Evolutionary conservation across 1,140 invertebrate genomes (phyloP), one percentile per base, ranked within the genome.

Genomic region (Diorhabda elongata): DNA sequence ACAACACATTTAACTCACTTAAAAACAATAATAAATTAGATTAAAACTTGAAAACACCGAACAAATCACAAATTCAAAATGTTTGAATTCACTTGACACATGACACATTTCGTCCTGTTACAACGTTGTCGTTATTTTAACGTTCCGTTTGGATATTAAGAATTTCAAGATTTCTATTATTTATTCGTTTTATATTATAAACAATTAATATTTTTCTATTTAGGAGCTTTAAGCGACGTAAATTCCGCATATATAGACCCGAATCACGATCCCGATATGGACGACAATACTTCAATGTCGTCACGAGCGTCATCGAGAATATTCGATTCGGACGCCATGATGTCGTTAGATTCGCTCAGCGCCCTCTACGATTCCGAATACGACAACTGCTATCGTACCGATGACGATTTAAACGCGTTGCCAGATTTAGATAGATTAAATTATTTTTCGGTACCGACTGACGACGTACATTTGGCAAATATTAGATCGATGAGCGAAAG

Each of bases 331-430:
- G 90, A 91, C 76, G 88, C 91, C 11, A 83, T 91, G 45, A 86
- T 93, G 69, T 91, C 89, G 64, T 81, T 92, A 41, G 92, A 93
- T 80, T 91, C 90, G 8, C 83, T 92, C 60, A 91, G 90, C 80
- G 89, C 90, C 61, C 87, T 92, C 69, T 95, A 94, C 80, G 93
- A 95, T 83, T 93, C 90, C 2, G 92, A 94, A 76, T 92, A 92
- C 78, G 89, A 90, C 74, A 88, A 89, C 78, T 89, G 84, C 75
- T 84, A 84, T 65, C 71, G 80, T 72, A 82, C 81, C 9, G 82
- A 82, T 69, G 81, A 83, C 68, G 81, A 81, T 69, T 68, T 81
- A 43, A 81, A 79, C 69, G 77, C 78, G 11, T 74, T 79, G 68
- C 79, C 79, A 26, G 79, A 81, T 69, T 68, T 81, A 52, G 80